These are phyloP conservation scores for Spilogale gracilis DNA, from an alignment of 2,113 vertebrate species.

Conservation along the genomic window DNA sequence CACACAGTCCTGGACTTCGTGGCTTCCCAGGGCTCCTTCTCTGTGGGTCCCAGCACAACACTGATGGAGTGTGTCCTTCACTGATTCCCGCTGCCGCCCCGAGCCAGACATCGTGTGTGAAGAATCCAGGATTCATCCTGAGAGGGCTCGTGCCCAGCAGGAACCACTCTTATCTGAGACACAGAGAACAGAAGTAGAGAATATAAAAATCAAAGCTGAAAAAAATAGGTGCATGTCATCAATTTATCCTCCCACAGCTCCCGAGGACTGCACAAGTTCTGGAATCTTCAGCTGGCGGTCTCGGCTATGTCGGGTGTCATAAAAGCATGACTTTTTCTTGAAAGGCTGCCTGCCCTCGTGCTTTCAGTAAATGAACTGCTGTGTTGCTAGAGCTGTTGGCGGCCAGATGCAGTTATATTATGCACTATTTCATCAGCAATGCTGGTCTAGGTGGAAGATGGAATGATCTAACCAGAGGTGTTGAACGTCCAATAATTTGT, in stretches of 20 bases:
- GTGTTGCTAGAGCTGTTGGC: neutral
- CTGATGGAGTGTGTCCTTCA: fast-evolving
- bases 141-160: neutral
- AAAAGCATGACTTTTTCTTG: neutral
- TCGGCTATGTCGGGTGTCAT: neutral
- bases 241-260: neutral
- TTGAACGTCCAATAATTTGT: neutral
- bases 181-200: neutral
- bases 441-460: neutral
- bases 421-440: neutral
- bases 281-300: neutral
- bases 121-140: neutral
- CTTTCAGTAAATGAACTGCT: neutral
- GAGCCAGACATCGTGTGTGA: fast-evolving
- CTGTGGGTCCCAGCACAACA: neutral
- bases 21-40: neutral
- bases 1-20: neutral
- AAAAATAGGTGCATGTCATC: neutral
- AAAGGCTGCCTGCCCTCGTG: neutral
- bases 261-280: neutral
- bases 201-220: neutral
- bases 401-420: neutral
- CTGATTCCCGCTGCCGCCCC: neutral
- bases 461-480: neutral
- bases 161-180: neutral